A percentile compares a stretch with the other conserved stretches of the same genome.
Evolutionary conservation across 2,888 invertebrate genomes (phyloP).

Genomic region (Ophonus ardosiacus): DNA sequence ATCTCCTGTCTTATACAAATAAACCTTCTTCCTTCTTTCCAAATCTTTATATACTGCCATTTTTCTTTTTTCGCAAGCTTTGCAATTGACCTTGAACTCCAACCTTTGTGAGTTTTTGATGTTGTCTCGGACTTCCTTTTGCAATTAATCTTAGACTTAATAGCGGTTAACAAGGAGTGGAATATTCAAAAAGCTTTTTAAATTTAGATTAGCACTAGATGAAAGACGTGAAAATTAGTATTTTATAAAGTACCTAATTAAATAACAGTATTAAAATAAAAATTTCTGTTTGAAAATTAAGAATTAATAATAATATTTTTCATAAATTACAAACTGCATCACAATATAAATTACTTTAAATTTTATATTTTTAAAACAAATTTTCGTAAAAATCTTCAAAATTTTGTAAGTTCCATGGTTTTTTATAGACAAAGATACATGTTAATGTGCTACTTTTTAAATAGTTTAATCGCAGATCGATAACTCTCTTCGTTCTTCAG

Average conservation of each 20-base stretch:
- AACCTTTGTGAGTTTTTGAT: slow-evolving; percentile 4
- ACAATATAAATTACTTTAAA: too few relatives aligned
- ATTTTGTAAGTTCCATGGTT: too few relatives aligned
- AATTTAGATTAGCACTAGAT: background rate
- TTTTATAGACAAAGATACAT: too few relatives aligned
- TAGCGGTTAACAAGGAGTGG: background rate
- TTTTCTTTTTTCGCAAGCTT: background rate
- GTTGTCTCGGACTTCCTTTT: background rate
- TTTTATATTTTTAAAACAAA: too few relatives aligned
- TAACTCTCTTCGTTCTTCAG: too few relatives aligned
- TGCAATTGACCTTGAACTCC: background rate
- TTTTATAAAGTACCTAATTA: background rate
- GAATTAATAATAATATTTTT: background rate
- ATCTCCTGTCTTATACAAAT: background rate
- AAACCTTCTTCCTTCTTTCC: background rate
- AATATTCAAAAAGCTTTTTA: background rate
- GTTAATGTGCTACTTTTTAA: too few relatives aligned
- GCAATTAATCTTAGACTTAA: background rate
- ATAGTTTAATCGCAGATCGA: too few relatives aligned
- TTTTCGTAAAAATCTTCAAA: too few relatives aligned
- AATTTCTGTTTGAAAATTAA: background rate
- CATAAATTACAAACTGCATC: too few relatives aligned
- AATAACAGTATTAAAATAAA: background rate
- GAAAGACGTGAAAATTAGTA: background rate
- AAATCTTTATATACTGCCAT: slow-evolving; percentile 33